A percentile compares a stretch with the other conserved stretches of the same genome.
Conservation (phyloP, 1,140 invertebrate genomes). For the Aphelenchoides fujianensis region DNA sequence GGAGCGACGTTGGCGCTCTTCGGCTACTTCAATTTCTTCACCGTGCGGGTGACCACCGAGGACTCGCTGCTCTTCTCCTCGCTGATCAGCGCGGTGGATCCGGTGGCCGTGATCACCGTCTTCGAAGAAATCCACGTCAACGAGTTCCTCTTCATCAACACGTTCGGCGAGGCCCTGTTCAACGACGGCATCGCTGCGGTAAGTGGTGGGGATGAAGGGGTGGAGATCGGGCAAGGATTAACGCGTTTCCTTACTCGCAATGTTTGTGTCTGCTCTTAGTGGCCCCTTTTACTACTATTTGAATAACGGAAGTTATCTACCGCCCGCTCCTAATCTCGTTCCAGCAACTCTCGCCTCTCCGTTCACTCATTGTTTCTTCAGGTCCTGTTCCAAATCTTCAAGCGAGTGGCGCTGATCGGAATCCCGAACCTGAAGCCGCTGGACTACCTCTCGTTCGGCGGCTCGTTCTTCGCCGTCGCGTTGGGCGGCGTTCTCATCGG, state of each 20-base stretch:
- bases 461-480: slow-evolving; percentile 69
- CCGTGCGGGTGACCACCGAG: background rate
- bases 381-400: slow-evolving; percentile 28
- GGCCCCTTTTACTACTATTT: too few relatives aligned
- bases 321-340: too few relatives aligned
- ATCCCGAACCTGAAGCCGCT: background rate
- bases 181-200: slow-evolving; percentile 76
- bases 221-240: too few relatives aligned
- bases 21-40: slow-evolving; percentile 34
- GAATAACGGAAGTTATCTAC: too few relatives aligned
- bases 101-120: slow-evolving; percentile 74
- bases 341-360: too few relatives aligned
- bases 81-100: slow-evolving; percentile 93
- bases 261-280: too few relatives aligned
- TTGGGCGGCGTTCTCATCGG: slow-evolving; percentile 88
- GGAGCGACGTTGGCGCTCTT: slow-evolving; percentile 36
- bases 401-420: slow-evolving; percentile 22
- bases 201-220: slow-evolving; percentile 14
- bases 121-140: slow-evolving; percentile 63
- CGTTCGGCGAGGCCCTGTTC: slow-evolving; percentile 93
- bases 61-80: slow-evolving; percentile 82
- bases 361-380: too few relatives aligned
- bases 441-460: slow-evolving; percentile 3
- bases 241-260: too few relatives aligned
- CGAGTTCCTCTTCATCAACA: slow-evolving; percentile 95